Conservation (phyloP, 2,113 vertebrate species). For the Todiramphus saurophagus region DNA sequence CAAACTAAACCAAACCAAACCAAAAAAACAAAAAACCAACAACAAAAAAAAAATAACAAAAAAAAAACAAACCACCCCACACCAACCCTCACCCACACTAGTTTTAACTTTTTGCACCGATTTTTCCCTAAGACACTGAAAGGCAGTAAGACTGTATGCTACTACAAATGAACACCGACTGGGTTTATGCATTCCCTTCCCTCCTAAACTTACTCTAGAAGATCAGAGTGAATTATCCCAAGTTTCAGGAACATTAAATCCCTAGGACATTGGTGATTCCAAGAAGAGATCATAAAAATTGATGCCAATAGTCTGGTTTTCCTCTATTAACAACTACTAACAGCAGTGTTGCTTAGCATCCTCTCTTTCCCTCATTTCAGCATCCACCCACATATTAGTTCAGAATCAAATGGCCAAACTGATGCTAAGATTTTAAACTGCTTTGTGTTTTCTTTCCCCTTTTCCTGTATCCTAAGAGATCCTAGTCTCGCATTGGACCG, state of each 20-base stretch:
- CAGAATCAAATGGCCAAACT: not conserved
- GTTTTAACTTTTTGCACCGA: not conserved
- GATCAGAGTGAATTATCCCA: not conserved
- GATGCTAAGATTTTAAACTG: not conserved
- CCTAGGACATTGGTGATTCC: not conserved
- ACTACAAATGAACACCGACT: not conserved
- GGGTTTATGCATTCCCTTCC: not conserved
- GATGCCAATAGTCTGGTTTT: not conserved
- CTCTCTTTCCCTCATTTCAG: not conserved
- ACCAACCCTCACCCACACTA: rapidly evolving
- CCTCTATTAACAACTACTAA: not conserved
- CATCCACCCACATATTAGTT: not conserved
- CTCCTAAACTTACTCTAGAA: not conserved
- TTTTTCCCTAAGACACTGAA: not conserved
- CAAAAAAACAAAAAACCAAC: too few species aligned
- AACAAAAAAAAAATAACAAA: too few species aligned
- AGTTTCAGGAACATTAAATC: not conserved
- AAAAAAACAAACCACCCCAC: rapidly evolving
- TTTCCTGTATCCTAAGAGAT: not conserved
- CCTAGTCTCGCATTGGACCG: not conserved
- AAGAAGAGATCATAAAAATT: not conserved
- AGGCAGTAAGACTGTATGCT: not conserved
- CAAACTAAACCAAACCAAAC: not conserved
- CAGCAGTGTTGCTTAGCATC: not conserved
- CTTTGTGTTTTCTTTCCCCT: not conserved